Evolutionary conservation across 1,140 invertebrate genomes (phyloP), one percentile per base, ranked within the genome.

Genomic region (Drosophila neocordata): DNA sequence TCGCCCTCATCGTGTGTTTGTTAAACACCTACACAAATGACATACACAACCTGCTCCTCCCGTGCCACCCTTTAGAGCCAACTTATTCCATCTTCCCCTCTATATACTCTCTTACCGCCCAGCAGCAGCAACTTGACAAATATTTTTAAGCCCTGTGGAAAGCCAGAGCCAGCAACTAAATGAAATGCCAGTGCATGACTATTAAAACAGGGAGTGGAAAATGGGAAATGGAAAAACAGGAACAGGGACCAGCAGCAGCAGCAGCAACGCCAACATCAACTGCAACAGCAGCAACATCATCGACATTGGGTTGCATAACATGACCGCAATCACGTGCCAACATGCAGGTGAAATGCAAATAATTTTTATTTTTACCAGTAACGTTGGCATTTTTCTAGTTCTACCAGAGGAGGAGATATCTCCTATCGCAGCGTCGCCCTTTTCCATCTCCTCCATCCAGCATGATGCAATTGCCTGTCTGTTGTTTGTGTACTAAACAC

Each of bases 281-380:
- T 34, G 24, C 34, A n/a, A 18, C 34, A 38, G 35, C 12, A 11
- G 31, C 9, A 22, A 38, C 41, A 48, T 48, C 41, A 48, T 48
- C 41, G 41, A 48, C 41, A 48, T 48, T 48, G 24, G 65, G 20
- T 11, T 12, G 9, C 61, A 22, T 15, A 69, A 64, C 69, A 66
- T 70, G 69, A 65, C 81, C 82, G 82, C 81, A 84, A 84, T 84
- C 81, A 84, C 82, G 81, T 84, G 82, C 73, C 82, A 87, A 82
- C 83, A 88, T 87, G 78, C 82, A 79, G 82, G 82, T 79, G 75
- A 85, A 85, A 85, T 85, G 82, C 82, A 87, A 85, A 85, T 85
- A 82, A 85, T 82, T 85, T 87, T 85, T 87, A 79, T 79, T 88
- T 48, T 87, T 85, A 77, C 75, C 77, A 71, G 69, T 74, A 69